These are phyloP conservation scores for Cephus pulcher DNA, from an alignment of 2,888 invertebrate genomes.

Conservation along the genomic window DNA sequence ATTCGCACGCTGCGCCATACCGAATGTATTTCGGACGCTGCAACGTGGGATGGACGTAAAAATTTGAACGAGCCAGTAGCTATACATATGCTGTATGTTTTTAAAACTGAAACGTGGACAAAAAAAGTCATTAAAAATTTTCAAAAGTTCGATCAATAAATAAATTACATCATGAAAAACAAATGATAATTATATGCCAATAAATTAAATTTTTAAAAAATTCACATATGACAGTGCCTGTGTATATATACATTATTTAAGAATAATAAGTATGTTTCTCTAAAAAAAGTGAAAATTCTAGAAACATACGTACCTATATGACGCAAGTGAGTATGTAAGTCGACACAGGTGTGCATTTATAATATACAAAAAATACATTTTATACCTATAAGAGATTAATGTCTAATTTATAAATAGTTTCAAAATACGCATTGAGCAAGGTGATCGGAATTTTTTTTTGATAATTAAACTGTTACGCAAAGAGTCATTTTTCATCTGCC, in stretches of 20 bases:
- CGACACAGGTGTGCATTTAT: not conserved
- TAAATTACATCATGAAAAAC: not conserved
- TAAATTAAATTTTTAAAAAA: not conserved
- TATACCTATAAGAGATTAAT: not conserved
- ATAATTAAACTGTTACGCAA: not conserved
- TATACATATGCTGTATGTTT: not conserved
- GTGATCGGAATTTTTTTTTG: not conserved
- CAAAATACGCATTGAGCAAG: not conserved
- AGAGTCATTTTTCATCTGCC: not conserved
- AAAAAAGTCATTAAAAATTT: no score
- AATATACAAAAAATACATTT: not conserved
- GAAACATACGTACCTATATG: not conserved
- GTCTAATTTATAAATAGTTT: not conserved
- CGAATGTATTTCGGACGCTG: not conserved
- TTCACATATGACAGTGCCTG: not conserved
- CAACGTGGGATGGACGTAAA: not conserved
- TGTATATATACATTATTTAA: no score
- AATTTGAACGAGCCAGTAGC: not conserved
- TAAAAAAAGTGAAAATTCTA: not conserved
- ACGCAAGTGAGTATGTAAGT: not conserved
- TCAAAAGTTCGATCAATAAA: not conserved
- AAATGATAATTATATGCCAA: not conserved
- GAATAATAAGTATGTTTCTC: not conserved
- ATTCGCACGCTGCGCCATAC: not conserved
- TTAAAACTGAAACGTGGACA: not conserved